These are phyloP conservation scores for Drosophila kambysellisi DNA, from an alignment of 2,888 invertebrate genomes.

Conservation along the genomic window DNA sequence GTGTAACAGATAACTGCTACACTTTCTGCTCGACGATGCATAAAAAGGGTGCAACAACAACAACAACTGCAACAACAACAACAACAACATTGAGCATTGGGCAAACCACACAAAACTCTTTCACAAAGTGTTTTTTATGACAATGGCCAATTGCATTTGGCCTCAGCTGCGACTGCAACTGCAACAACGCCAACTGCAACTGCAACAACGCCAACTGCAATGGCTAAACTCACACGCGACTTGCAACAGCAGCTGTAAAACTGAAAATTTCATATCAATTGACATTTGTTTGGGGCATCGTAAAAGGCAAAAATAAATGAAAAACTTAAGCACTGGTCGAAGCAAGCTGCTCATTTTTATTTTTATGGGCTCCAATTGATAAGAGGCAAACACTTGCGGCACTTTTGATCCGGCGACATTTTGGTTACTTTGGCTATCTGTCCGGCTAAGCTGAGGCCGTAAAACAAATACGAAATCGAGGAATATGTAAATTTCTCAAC, in stretches of 20 bases:
- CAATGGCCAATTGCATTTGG: conserved; percentile 79
- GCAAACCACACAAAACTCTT: conserved; percentile 70
- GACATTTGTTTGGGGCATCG: conserved; percentile 73
- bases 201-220: conserved; percentile 45
- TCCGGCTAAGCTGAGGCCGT: conserved; percentile 37
- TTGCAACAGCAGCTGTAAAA: conserved; percentile 70
- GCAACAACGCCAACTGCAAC: conserved; percentile 24
- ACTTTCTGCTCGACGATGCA: conserved; percentile 82
- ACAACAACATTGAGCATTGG: conserved; percentile 2
- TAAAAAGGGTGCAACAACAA: conserved; percentile 77
- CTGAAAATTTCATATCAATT: conserved; percentile 77
- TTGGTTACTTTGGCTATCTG: conserved; percentile 12
- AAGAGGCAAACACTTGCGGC: conserved; percentile 44
- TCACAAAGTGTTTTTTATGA: conserved; percentile 82
- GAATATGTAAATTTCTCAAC: conserved; percentile 45
- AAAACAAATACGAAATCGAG: conserved; percentile 18
- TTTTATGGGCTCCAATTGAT: conserved; percentile 64
- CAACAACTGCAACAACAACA: conserved; percentile 24
- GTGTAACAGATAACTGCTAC: conserved; percentile 77
- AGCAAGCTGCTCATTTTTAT: conserved; percentile 54
- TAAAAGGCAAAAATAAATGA: conserved; percentile 68
- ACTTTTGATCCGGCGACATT: conserved; percentile 42
- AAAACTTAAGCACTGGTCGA: conserved; percentile 52
- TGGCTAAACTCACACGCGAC: conserved; percentile 67
- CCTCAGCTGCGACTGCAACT: conserved; percentile 47